Percentiles rank a stretch among this genome's conserved stretches.
Conservation (phyloP, 2,113 vertebrate genomes). For the Pluvialis apricaria region DNA sequence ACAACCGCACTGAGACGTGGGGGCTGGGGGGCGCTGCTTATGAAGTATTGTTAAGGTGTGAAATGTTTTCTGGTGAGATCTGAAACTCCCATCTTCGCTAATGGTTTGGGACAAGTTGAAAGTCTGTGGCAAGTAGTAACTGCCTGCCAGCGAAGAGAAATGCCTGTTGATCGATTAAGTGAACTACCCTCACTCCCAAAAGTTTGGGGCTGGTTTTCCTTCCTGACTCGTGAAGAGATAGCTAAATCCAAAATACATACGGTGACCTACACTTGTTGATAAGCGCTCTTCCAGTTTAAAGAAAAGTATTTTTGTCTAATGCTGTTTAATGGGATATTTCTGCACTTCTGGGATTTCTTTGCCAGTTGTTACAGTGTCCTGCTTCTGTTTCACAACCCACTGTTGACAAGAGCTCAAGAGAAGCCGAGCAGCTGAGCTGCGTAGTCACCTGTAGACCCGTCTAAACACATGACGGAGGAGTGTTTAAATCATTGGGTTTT, state of each 20-base stretch:
- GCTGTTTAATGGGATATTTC: slow-evolving; percentile 23
- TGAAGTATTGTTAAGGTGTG: slow-evolving; percentile 4
- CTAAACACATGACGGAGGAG: not conserved
- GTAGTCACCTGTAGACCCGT: not conserved
- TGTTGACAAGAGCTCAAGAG: not conserved
- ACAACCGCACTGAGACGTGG: not conserved
- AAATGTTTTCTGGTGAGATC: slow-evolving; percentile 29
- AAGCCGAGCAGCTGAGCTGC: slow-evolving; percentile 26
- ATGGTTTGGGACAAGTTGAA: slow-evolving; percentile 16
- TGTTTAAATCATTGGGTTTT: not conserved
- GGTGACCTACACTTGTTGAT: not conserved
- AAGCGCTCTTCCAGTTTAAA: not conserved
- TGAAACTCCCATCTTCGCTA: not conserved
- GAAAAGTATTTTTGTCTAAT: not conserved
- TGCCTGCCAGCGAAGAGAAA: not conserved
- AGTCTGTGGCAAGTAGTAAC: not conserved
- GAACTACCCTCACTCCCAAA: not conserved
- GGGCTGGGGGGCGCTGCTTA: slow-evolving; percentile 31
- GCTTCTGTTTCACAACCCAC: not conserved
- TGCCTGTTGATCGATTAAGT: not conserved
- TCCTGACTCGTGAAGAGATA: not conserved
- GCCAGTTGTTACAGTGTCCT: not conserved
- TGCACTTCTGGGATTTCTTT: slow-evolving; percentile 23
- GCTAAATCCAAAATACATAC: not conserved
- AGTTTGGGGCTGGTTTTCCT: not conserved